Evolutionary conservation across 2,888 invertebrate species (phyloP).

Genomic region (Euproctis similis): DNA sequence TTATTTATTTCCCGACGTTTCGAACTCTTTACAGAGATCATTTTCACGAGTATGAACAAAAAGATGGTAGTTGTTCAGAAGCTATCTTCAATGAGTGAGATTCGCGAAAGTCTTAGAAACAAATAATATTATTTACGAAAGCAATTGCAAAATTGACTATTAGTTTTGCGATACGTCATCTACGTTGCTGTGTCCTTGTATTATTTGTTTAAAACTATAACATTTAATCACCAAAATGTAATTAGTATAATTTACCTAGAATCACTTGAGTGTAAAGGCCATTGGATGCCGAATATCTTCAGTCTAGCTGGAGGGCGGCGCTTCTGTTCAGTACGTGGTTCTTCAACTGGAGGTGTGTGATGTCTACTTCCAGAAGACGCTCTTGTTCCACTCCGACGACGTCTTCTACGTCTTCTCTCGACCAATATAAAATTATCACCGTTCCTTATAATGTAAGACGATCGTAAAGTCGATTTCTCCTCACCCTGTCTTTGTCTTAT

Average conservation of each 20-base stretch:
- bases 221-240: neutral
- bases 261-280: slow-evolving; percentile 71
- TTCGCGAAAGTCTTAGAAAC: too few relatives aligned
- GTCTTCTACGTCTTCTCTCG: slow-evolving; percentile 60
- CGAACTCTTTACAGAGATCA: too few relatives aligned
- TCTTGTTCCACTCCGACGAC: slow-evolving; percentile 65
- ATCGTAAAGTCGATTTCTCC: slow-evolving; percentile 67
- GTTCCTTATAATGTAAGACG: slow-evolving; percentile 70
- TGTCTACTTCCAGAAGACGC: slow-evolving; percentile 65
- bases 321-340: slow-evolving; percentile 60
- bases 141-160: too few relatives aligned
- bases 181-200: too few relatives aligned
- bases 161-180: too few relatives aligned
- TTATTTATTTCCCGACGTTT: too few relatives aligned
- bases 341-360: slow-evolving; percentile 66
- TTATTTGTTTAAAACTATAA: too few relatives aligned
- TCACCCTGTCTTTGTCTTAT: slow-evolving; percentile 69
- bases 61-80: too few relatives aligned
- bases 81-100: too few relatives aligned
- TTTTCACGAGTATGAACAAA: too few relatives aligned
- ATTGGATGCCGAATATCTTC: slow-evolving; percentile 71
- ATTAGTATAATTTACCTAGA: slow-evolving; percentile 45
- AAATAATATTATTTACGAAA: too few relatives aligned
- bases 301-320: slow-evolving; percentile 65
- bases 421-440: slow-evolving; percentile 71